Conservation (phyloP, 2,888 invertebrate genomes). For the Hypsopygia costalis region DNA sequence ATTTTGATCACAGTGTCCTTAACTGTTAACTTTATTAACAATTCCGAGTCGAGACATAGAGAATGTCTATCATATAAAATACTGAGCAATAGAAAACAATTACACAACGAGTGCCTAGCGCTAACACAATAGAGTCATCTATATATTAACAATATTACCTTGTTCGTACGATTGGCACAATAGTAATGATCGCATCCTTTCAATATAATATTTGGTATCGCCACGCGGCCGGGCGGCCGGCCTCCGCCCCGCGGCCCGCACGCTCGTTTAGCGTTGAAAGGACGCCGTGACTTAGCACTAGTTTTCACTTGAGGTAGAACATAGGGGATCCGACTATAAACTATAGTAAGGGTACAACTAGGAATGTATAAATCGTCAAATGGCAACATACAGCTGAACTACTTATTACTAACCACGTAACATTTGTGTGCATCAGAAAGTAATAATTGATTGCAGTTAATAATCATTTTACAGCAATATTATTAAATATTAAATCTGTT, state of each 20-base stretch:
- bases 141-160: slow-evolving; percentile 74
- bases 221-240: not conserved
- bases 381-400: slow-evolving; percentile 72
- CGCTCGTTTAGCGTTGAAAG: slow-evolving; percentile 47
- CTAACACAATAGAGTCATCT: slow-evolving; percentile 68
- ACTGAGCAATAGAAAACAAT: slow-evolving; percentile 79
- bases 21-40: slow-evolving; percentile 78
- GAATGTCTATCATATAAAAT: slow-evolving; percentile 68
- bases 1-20: slow-evolving; percentile 80
- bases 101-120: slow-evolving; percentile 63
- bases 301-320: slow-evolving; percentile 77
- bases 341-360: slow-evolving; percentile 68
- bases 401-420: slow-evolving; percentile 57
- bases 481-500: slow-evolving; percentile 27
- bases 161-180: slow-evolving; percentile 75
- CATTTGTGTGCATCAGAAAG: slow-evolving; percentile 45
- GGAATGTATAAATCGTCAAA: slow-evolving; percentile 73
- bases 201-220: slow-evolving; percentile 70
- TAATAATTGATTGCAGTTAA: slow-evolving; percentile 45
- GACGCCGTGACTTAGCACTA: slow-evolving; percentile 70
- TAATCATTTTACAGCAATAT: slow-evolving; percentile 35
- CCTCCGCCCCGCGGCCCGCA: slow-evolving; percentile 47
- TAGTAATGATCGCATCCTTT: slow-evolving; percentile 59
- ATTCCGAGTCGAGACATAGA: slow-evolving; percentile 64
- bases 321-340: slow-evolving; percentile 68